Evolutionary conservation across 2,113 vertebrate species (phyloP), one percentile per base, ranked within the genome.

Genomic region (Brachyhypopomus gauderio): DNA sequence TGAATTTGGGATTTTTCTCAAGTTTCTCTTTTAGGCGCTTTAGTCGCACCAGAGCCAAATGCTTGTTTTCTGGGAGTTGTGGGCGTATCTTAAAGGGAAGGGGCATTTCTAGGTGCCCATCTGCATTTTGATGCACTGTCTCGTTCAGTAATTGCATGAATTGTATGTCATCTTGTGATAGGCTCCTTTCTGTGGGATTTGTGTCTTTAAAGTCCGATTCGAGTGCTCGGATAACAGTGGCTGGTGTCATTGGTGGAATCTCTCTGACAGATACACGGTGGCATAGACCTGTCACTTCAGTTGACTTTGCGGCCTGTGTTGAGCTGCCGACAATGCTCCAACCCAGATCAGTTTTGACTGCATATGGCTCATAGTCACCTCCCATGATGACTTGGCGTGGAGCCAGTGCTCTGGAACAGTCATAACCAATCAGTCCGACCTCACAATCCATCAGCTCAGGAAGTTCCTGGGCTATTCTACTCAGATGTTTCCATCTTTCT

Each of bases 61-160:
- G 16, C 74, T 78, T 78, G 12, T 78, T 85, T 36, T 81, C 69
- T 4, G 52, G 83, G 1, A 80, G 9, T 1, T 77, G 36, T 55
- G 83, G 73, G n/a, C 6, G 36, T 23, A 11, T 59, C 25, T 73
- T 71, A 23, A 83, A 84, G 9, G 72, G 77, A 1, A 84, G 52
- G 4, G 77, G 48, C 77, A 78, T 86, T n/a, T 86, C 85, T 2
- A 84, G 75, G 63, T 86, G 85, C 17, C 78, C 78, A 20, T 73
- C 56, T n/a, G 30, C 1, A 14, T 86, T 86, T 4, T 78, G 19
- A 0, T 75, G 5, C 4, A 79, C 52, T 36, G 14, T 76, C 0
- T 38, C 72, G 38, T 77, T 80, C 14, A 84, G 19, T 0, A 81
- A 3, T 48, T 75, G 82, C 16, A 58, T 36, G 52, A 83, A 83